Percentiles rank a stretch among this genome's conserved stretches.
Evolutionary conservation across 2,888 invertebrate genomes (phyloP).

Genomic region (Lysandra bellargus): DNA sequence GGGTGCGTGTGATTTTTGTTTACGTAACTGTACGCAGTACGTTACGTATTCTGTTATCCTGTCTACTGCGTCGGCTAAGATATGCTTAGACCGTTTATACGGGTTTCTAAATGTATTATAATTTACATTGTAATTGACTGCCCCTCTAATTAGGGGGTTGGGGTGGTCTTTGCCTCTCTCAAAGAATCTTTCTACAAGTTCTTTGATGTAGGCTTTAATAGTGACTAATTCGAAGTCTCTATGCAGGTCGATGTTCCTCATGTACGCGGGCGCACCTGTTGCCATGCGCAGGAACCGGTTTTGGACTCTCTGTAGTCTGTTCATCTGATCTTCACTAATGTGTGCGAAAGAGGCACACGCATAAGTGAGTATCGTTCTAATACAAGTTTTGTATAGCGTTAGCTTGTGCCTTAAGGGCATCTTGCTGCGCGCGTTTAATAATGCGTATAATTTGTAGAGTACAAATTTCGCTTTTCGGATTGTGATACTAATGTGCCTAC

Average conservation of each 20-base stretch:
- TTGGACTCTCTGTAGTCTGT: no score
- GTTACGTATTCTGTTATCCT: not conserved
- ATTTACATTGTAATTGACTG: not conserved
- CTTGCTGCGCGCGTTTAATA: no score
- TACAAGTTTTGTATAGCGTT: no score
- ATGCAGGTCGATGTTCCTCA: no score
- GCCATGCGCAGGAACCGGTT: no score
- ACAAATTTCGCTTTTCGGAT: not conserved
- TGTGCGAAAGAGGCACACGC: no score
- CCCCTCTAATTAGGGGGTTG: not conserved
- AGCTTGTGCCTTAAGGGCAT: no score
- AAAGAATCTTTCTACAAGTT: not conserved
- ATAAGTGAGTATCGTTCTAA: no score
- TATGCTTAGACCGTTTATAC: not conserved
- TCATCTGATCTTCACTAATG: no score
- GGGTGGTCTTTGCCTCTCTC: conserved; percentile 6
- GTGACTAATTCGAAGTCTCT: no score
- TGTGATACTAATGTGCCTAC: not conserved
- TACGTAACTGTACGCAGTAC: not conserved
- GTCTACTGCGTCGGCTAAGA: not conserved
- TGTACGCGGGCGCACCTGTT: no score
- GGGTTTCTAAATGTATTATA: not conserved
- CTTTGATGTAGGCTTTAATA: no score
- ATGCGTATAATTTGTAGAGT: not conserved
- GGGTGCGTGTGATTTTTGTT: not conserved